Evolutionary conservation across 1,140 invertebrate species (phyloP), one percentile per base, ranked within the genome.

Genomic region (Phortica variegata): DNA sequence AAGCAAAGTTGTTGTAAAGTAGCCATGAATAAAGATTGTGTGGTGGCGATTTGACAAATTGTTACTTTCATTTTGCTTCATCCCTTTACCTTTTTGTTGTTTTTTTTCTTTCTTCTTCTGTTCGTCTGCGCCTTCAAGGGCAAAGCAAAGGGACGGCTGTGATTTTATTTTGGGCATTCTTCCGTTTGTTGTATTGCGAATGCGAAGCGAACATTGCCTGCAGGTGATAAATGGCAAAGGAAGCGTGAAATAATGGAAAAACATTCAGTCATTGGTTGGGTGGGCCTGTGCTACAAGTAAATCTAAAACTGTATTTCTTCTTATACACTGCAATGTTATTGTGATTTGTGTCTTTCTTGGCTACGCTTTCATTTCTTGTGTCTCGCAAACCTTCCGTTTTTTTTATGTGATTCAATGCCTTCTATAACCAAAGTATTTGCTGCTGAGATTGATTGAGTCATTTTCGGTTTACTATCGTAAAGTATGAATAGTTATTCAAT

Each of bases 11-110:
- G 8, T 15, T 36, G 9, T 20, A 39, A 41, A 37, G 16, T 31
- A 21, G 20, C 19, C 15, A 39, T n/a, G 15, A n/a, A 68, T 52
- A 68, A 59, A 58, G 61, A 59, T 53, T 44, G 38, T 68, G 63
- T 61, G 63, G 63, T 60, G 63, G 60, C 63, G 60, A 68, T 68
- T 68, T 68, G 63, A 68, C 63, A 68, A 68, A 68, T 68, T 68
- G 57, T 60, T 43, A 40, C 63, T 53, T 68, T 66, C 66, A 59
- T 66, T 66, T 57, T 42, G 49, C 34, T 34, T n/a, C 20, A 16
- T 9, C n/a, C n/a, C 23, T 9, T 21, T 21, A 43, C 21, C 21
- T 20, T 23, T 57, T 26, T 26, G 23, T 26, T 6, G 23, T 26
- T 26, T 26, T 26, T 6, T 26, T 26, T n/a, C n/a, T n/a, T n/a